Evolutionary conservation across 2,888 invertebrate species (phyloP).

Genomic region (Nycteola revayana): DNA sequence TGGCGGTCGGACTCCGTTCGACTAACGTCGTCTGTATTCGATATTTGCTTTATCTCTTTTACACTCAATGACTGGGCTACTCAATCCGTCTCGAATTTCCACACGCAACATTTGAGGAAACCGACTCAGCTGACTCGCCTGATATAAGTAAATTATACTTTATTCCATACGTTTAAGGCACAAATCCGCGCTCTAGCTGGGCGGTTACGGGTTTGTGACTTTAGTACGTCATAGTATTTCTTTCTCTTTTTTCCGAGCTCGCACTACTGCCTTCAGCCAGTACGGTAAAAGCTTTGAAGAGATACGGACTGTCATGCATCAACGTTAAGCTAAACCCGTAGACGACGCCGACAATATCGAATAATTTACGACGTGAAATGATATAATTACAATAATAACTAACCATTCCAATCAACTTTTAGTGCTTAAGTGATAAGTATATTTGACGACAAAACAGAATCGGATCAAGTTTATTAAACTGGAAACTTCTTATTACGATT

Average conservation of each 20-base stretch:
- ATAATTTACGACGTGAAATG: conserved; percentile 50
- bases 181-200: conserved; percentile 32
- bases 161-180: conserved; percentile 41
- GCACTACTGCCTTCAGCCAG: conserved; percentile 71
- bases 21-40: conserved; percentile 53
- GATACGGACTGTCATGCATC: conserved; percentile 56
- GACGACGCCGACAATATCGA: conserved; percentile 60
- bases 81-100: conserved; percentile 69
- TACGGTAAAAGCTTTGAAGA: conserved; percentile 66
- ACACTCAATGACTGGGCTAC: conserved; percentile 60
- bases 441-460: conserved; percentile 23
- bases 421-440: conserved; percentile 33
- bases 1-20: conserved; percentile 68
- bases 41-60: conserved; percentile 53
- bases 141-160: conserved; percentile 42
- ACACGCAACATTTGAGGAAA: conserved; percentile 68
- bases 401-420: conserved; percentile 29
- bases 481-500: conserved; percentile 37
- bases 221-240: conserved; percentile 61
- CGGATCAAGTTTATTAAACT: conserved; percentile 24
- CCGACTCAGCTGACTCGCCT: conserved; percentile 62
- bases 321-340: conserved; percentile 45
- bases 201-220: conserved; percentile 47
- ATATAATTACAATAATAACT: conserved; percentile 40
- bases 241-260: conserved; percentile 72